Evolutionary conservation across 2,113 vertebrate genomes (phyloP), one percentile per base, ranked within the genome.

Genomic region (Thinocorus orbignyianus): DNA sequence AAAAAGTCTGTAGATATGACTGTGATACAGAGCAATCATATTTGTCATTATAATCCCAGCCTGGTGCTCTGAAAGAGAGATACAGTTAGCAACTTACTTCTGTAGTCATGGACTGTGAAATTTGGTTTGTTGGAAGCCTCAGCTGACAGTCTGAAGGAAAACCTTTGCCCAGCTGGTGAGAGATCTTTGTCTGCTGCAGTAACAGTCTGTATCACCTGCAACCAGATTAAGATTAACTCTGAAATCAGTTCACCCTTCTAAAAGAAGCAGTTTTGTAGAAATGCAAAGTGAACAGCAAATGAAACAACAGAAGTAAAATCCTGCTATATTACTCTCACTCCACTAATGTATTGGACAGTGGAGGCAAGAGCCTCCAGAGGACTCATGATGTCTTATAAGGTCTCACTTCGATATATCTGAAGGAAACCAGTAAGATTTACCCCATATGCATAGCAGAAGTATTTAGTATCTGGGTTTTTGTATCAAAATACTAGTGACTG

Each of bases 41-140:
- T 70, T 52, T 78, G 70, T 54, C 68, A 83, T 81, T 60, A 49
- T 22, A 61, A 66, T 54, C 31, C 22, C 14, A 70, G 24, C 13
- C 31, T 80, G 52, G 37, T 95, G 44, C 62, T 80, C 41, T 80
- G 78, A 60, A 84, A 78, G 39, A 70, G 54, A 82, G 42, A 51
- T 17, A 25, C 3, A 15, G 6, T 35, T 86, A 86, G 31, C 55
- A 65, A 97, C 99, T 99, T 97, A 99, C 99, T 99, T 97, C 98
- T 99, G 97, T 99, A 99, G 97, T 99, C 99, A 74, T 98, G 98
- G 81, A 99, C 98, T 93, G 99, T 99, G 96, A 99, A 99, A 95
- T 99, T 99, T 95, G 98, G 99, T 96, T 98, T 99, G 87, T 98
- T 98, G 15, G 97, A 74, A 78, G 98, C 98, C 58, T 99, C 99